These are phyloP conservation scores for Andrena minutula DNA, from an alignment of 2,888 invertebrate species.

Conservation along the genomic window DNA sequence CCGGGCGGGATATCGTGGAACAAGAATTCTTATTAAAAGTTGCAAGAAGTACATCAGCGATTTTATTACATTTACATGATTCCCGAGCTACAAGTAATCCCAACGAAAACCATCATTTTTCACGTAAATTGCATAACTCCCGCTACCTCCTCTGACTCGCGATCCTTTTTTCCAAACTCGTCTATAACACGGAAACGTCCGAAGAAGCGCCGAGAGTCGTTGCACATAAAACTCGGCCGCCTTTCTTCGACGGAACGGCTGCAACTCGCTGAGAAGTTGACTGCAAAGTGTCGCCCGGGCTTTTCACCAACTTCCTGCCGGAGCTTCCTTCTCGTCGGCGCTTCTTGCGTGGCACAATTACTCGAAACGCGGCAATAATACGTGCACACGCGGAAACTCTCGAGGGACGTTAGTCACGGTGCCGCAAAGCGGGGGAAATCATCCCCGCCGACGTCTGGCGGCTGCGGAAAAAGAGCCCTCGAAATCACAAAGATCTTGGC, in stretches of 20 bases:
- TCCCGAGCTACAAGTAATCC: constrained; percentile 3
- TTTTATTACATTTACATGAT: constrained; percentile 44
- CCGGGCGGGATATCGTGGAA: neutral
- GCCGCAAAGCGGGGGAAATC: constrained; percentile 22
- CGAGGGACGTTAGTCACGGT: constrained; percentile 19
- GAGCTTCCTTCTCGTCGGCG: constrained; percentile 27
- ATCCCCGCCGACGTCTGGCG: neutral
- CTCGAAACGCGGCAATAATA: constrained; percentile 25
- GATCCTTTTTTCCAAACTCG: too few relatives aligned
- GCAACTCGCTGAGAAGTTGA: too few relatives aligned
- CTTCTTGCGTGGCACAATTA: constrained; percentile 53
- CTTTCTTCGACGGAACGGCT: neutral
- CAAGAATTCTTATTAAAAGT: constrained; percentile 50
- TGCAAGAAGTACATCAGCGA: constrained; percentile 31
- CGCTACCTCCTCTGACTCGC: too few relatives aligned
- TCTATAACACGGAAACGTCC: neutral
- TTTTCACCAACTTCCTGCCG: constrained; percentile 12
- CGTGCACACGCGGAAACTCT: constrained; percentile 46
- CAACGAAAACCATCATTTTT: neutral
- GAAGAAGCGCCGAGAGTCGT: constrained; percentile 2
- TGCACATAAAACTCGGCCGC: neutral
- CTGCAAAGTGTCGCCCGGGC: neutral
- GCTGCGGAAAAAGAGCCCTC: constrained; percentile 42
- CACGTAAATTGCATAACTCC: constrained; percentile 1
- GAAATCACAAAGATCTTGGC: constrained; percentile 24